Evolutionary conservation across 2,888 invertebrate genomes (phyloP), one percentile per base, ranked within the genome.

Genomic region (Platypus cylindrus): DNA sequence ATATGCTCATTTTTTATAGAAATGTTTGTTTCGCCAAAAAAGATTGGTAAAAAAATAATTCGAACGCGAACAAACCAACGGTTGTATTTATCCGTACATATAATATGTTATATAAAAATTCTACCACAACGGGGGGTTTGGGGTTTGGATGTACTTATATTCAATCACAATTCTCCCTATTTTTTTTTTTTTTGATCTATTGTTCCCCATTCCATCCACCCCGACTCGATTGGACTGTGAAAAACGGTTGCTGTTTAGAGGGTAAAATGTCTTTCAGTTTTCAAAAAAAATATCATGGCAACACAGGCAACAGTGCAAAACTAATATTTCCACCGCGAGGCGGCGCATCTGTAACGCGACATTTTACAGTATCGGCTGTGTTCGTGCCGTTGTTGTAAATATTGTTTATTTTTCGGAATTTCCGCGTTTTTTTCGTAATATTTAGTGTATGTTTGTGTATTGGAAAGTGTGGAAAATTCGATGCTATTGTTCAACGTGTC

Each of bases 321-420:
- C 47, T 46, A 38, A 31, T 45, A 47, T 47, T 38, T 49, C 41
- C 38, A 34, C 48, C 53, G 50, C 44, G 32, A 51, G 56, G 45
- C 46, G 48, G 71, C 70, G 71, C 65, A 66, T 65, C 52, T 66
- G 68, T 68, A 70, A 55, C 69, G 68, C 68, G 71, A 73, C 73
- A 73, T 73, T 71, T 73, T 73, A 73, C 72, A 71, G 72, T 74
- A 73, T 74, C 71, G 73, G 73, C 73, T 72, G 68, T 69, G 65
- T 68, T 67, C 64, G 67, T 67, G 66, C 68, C 67, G 71, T 53
- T 68, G 69, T 69, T 69, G 71, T 71, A 70, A 71, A 67, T 67
- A 70, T 70, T 68, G 68, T 71, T 71, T 68, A 60, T 64, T 59
- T n/a, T 68, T 65, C 59, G 66, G 66, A 67, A 65, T 59, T 52